Evolutionary conservation across 2,888 invertebrate species (phyloP), one percentile per base, ranked within the genome.

Genomic region (Rhagophthalmus giganteus): DNA sequence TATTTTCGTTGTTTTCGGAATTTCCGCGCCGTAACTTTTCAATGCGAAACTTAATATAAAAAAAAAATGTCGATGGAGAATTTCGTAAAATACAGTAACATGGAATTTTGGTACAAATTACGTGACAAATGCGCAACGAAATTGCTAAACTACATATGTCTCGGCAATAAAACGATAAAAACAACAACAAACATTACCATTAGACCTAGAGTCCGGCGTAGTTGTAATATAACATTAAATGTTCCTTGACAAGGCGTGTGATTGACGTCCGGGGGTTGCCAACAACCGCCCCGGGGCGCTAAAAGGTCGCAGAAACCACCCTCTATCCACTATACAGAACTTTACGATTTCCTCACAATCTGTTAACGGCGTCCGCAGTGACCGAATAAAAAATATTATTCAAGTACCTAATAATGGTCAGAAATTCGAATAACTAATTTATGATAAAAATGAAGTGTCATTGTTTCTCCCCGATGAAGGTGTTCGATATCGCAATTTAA

Each of bases 171-270:
- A 60, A 59, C 59, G 57, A 57, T 57, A 56, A 60, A 57, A 61
- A 59, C 58, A 61, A 59, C 59, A 61, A 61, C 57, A 58, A 54
- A 54, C 61, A 61, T 59, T 59, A 59, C 55, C 59, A 58, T 59
- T 58, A 61, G 47, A 46, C 54, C 53, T 44, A 42, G 50, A 56
- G 56, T 54, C 53, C 49, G 33, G 49, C 48, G 49, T 40, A 46
- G 49, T 44, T 48, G 50, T 50, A 54, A 56, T 54, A 56, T 54
- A 54, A 46, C 49, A 41, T 54, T 49, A 56, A 54, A 48, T 56
- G 56, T 45, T 42, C 42, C 48, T 44, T 55, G 55, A 53, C 52
- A 48, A 48, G 45, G 53, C 53, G 31, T 39, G 54, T 51, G 54
- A 57, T 49, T 51, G 56, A 54, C 56, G 54, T 48, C 51, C 53